Percentiles rank a stretch among this genome's conserved stretches.
Conservation (phyloP, 2,113 vertebrate species). For the Sphaerodactylus townsendi region DNA sequence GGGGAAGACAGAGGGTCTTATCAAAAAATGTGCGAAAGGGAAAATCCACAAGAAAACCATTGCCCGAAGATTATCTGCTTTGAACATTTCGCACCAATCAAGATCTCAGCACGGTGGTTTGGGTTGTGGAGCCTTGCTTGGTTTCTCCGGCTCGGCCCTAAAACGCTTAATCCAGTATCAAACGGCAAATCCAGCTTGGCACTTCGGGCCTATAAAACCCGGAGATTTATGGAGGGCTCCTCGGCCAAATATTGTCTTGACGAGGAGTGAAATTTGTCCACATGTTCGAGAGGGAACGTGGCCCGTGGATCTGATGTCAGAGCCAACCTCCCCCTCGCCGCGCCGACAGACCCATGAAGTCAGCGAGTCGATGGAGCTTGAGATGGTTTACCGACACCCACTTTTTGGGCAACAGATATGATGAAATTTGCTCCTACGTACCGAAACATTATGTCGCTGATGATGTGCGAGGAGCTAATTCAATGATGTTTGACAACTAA, state of each 20-base stretch:
- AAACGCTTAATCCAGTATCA: conserved; percentile 49
- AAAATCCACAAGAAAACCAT: conserved; percentile 32
- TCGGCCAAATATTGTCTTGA: conserved; percentile 37
- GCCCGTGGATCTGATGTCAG: conserved; percentile 27
- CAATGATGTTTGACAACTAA: neutral
- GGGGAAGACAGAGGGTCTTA: conserved; percentile 29
- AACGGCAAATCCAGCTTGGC: conserved; percentile 50
- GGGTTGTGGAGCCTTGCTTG: conserved; percentile 40
- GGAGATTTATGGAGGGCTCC: no score
- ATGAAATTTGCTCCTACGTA: neutral
- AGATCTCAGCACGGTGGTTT: conserved; percentile 51
- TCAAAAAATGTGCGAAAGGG: neutral
- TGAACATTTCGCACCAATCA: conserved; percentile 46
- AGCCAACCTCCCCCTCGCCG: conserved; percentile 19
- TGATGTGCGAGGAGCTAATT: neutral
- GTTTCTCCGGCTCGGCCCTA: conserved; percentile 54
- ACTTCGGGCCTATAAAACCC: conserved; percentile 27
- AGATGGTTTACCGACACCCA: fast-evolving
- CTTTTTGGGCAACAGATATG: fast-evolving
- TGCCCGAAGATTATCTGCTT: conserved; percentile 22
- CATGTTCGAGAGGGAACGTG: conserved; percentile 5
- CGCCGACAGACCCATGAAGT: conserved; percentile 16
- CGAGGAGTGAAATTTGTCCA: conserved; percentile 33
- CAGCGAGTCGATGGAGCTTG: neutral
- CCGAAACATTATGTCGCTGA: neutral